Evolutionary conservation across 2,113 vertebrate species (phyloP).

Genomic region (Eupsittula cactorum): DNA sequence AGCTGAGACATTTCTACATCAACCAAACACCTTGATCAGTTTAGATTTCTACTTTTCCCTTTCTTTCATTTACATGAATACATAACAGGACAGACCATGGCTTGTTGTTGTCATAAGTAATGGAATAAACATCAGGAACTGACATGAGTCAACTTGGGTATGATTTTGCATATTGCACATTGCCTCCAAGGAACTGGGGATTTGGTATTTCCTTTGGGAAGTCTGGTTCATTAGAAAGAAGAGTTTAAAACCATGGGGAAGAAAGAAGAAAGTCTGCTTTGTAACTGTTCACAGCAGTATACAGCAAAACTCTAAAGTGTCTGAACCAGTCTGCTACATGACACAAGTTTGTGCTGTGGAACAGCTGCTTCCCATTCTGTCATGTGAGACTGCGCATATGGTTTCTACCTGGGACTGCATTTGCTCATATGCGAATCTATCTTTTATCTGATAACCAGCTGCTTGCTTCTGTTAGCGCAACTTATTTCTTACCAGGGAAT

Average conservation of each 20-base stretch:
- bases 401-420: background rate
- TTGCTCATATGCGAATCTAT: background rate
- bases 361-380: background rate
- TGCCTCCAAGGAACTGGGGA: background rate
- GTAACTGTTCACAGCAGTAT: background rate
- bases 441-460: background rate
- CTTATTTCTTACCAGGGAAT: background rate
- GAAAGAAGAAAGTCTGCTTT: background rate
- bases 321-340: background rate
- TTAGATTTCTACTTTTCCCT: background rate
- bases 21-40: background rate
- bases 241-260: background rate
- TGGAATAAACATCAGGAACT: background rate
- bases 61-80: background rate
- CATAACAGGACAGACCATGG: background rate
- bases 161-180: background rate
- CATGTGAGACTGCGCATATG: background rate
- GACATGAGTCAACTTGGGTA: background rate
- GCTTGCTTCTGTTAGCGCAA: background rate
- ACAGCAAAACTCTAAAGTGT: background rate
- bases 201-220: background rate
- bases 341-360: background rate
- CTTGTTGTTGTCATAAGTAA: background rate
- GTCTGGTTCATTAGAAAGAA: background rate
- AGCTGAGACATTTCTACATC: background rate